A percentile compares a stretch with the other conserved stretches of the same genome.
phyloP scores from a whole-genome alignment of 2,797 vertebrate genomes.

The Poeciliopsis turneri region DNA sequence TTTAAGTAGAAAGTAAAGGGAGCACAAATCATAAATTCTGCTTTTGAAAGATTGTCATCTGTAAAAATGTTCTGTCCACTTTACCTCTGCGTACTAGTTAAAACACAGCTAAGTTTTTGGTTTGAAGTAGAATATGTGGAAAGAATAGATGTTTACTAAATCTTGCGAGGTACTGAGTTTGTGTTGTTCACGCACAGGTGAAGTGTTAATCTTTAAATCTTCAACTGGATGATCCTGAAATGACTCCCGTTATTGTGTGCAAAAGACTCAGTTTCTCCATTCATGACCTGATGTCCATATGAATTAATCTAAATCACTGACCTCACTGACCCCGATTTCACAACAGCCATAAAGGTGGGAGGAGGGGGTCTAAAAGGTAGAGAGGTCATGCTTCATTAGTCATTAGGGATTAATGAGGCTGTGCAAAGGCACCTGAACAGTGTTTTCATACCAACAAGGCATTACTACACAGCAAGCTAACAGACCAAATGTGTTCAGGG shows the following conservation, averaged over 20 bases:
- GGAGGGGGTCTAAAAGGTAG: conserved; percentile 9
- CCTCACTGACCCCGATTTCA: conserved; percentile 14
- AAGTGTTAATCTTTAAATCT: neutral
- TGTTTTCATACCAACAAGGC: conserved; percentile 46
- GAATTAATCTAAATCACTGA: neutral
- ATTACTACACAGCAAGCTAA: neutral
- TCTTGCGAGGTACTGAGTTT: neutral
- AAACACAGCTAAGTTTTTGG: neutral
- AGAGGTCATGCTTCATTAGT: conserved; percentile 53
- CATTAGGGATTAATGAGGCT: conserved; percentile 61
- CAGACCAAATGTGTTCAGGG: conserved; percentile 2
- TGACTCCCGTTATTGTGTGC: neutral
- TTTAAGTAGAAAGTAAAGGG: neutral
- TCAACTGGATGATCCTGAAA: neutral
- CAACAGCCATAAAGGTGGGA: neutral
- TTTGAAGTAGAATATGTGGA: neutral
- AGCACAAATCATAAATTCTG: neutral
- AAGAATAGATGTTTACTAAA: neutral
- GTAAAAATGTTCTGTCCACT: neutral
- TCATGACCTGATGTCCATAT: neutral
- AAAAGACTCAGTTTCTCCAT: neutral
- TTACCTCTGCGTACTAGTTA: neutral
- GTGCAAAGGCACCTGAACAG: neutral
- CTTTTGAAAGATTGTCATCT: neutral
- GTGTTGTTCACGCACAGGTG: neutral